These are phyloP conservation scores for Thinocorus orbignyianus DNA, from an alignment of 2,113 vertebrate species.

Conservation along the genomic window DNA sequence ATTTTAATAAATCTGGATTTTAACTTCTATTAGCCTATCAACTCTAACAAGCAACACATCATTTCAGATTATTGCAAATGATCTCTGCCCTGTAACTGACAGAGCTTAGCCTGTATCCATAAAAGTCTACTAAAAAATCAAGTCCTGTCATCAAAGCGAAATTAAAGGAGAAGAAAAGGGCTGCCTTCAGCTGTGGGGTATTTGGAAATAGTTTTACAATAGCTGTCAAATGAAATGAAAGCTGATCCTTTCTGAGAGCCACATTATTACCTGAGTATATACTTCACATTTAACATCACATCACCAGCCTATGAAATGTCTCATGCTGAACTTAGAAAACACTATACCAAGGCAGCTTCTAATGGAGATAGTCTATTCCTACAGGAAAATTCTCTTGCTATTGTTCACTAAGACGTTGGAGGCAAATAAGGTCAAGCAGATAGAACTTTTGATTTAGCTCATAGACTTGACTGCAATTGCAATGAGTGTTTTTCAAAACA, in stretches of 20 bases:
- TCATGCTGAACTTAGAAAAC: not conserved
- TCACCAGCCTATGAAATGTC: not conserved
- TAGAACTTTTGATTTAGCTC: not conserved
- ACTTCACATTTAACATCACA: not conserved
- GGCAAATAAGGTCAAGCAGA: not conserved
- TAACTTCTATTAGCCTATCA: not conserved
- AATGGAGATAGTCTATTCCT: not conserved
- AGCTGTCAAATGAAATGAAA: not conserved
- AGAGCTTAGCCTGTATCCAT: not conserved
- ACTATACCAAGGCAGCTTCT: not conserved
- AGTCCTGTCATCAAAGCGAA: not conserved
- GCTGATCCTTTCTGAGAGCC: not conserved
- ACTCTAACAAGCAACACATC: not conserved
- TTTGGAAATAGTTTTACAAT: not conserved
- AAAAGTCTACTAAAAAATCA: not conserved
- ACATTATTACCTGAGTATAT: not conserved
- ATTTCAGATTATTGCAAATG: not conserved
- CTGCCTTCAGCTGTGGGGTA: not conserved
- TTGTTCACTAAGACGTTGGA: not conserved
- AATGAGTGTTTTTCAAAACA: fast-evolving
- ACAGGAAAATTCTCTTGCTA: not conserved
- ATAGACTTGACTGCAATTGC: not conserved
- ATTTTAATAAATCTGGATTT: not conserved
- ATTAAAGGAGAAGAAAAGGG: not conserved
- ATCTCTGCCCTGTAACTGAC: not conserved